phyloP scores from a whole-genome alignment of 1,140 invertebrate species.

The Trichomalopsis sarcophagae region DNA sequence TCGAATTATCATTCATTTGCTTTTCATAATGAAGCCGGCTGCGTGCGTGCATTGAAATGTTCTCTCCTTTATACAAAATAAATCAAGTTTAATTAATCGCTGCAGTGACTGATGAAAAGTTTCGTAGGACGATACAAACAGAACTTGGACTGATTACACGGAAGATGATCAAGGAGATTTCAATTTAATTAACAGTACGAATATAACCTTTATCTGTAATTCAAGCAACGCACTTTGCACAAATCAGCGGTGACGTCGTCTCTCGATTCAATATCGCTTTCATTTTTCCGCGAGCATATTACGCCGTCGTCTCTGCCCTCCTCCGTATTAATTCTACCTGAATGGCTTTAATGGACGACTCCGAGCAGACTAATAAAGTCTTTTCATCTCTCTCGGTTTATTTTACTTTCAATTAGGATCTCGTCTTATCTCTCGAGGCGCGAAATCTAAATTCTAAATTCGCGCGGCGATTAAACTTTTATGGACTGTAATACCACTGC shows the following conservation, averaged over 20 bases:
- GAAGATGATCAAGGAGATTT: neutral
- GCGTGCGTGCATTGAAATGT: neutral
- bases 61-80: neutral
- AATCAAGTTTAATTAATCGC: too few species aligned
- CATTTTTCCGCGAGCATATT: too few species aligned
- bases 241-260: neutral
- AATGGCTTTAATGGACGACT: constrained; percentile 29
- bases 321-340: neutral
- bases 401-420: constrained; percentile 28
- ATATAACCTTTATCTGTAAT: too few species aligned
- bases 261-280: constrained; percentile 1
- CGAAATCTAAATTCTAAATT: neutral
- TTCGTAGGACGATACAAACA: neutral
- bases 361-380: constrained; percentile 30
- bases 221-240: neutral
- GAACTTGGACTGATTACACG: neutral
- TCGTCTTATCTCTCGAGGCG: neutral
- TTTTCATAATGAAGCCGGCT: neutral
- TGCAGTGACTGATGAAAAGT: neutral
- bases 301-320: too few species aligned
- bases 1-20: neutral
- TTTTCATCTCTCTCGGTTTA: constrained; percentile 21
- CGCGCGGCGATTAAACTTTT: too few species aligned
- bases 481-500: too few species aligned
- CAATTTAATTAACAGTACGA: too few species aligned